Base-by-base conservation (phyloP, 2,888 invertebrate genomes). In the Lamellibrachia satsuma region DNA sequence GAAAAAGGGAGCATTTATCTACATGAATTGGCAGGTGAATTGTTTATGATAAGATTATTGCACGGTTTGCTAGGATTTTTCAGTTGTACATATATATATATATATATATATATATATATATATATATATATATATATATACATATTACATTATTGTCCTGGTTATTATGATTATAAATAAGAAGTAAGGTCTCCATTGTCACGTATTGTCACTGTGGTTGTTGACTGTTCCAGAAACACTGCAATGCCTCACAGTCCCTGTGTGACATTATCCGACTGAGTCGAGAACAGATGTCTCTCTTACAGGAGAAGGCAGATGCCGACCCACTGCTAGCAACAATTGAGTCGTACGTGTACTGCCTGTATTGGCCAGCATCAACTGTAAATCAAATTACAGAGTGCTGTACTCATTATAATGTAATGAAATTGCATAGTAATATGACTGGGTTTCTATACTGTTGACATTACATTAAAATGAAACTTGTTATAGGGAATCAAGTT, bases 201-300 rank as follows among this genome's bases (percentile, higher is more conserved):
- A 75, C 22, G 15, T 15, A 6, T 55, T 9, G 3, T 55, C 55
- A 55, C 75, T 22, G 15, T 75, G 75, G 75, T 75, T 60, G 60
- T 60, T 60, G 60, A 60, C 52, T 92, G 93, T 93, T 93, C 57
- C 94, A 96, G 95, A 98, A 98, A 95, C 98, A 99, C 96, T 97
- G 97, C 95, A 99, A 98, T 97, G 98, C 98, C 95, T 98, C 98
- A 95, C 98, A 98, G 97, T 97, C 98, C 96, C 97, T 99, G 95
- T 98, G 98, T 97, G 98, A 99, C 97, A 98, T 99, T 96, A 97
- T 98, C 94, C 97, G 97, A 90, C 95, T 96, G n/a, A 96, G 96
- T 60, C 93, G 96, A 92, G 96, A 96, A 93, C 96, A 96, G 93
- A 95, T 95, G 93, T 95, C 96, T 90, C 96, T 96, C 93, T 93